Percentiles rank a stretch among this genome's conserved stretches.
These are phyloP conservation scores for Euleptes europaea DNA, from an alignment of 2,113 vertebrate genomes.

Conservation along the genomic window DNA sequence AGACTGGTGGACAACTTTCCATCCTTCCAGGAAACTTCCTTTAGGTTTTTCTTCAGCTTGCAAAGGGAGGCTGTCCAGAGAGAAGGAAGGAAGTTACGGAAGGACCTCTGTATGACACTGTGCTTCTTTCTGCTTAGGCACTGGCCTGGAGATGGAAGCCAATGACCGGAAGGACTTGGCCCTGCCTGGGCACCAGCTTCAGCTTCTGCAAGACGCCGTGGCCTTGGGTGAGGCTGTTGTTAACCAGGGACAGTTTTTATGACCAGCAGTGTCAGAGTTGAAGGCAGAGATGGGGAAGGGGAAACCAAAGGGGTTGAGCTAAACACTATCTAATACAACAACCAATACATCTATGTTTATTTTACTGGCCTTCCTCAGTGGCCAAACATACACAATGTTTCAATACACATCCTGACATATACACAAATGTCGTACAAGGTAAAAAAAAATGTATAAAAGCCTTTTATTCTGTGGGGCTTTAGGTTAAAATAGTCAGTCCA, in stretches of 20 bases:
- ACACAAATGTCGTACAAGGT: no score
- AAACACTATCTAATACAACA: no score
- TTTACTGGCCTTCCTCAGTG: no score
- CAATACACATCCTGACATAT: no score
- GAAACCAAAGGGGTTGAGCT: no score
- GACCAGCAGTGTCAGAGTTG: neutral
- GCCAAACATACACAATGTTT: no score
- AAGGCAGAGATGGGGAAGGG: neutral
- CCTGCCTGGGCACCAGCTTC: conserved; percentile 59
- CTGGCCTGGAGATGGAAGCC: conserved; percentile 46
- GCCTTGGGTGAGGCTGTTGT: conserved; percentile 43
- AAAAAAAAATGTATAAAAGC: no score
- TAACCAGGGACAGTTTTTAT: no score
- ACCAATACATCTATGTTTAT: no score
- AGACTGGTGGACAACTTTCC: neutral
- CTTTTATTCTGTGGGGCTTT: no score
- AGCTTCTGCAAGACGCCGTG: conserved; percentile 63
- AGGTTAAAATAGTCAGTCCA: no score
- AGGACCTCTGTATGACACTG: neutral
- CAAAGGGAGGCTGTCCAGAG: neutral
- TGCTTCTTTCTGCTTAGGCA: conserved; percentile 27
- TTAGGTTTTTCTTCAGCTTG: neutral
- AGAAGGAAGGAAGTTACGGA: neutral
- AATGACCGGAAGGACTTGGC: conserved; percentile 56
- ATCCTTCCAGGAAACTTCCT: neutral